Evolutionary conservation across 1,140 invertebrate species (phyloP), one percentile per base, ranked within the genome.

Genomic region (Protaetia brevitarsis): DNA sequence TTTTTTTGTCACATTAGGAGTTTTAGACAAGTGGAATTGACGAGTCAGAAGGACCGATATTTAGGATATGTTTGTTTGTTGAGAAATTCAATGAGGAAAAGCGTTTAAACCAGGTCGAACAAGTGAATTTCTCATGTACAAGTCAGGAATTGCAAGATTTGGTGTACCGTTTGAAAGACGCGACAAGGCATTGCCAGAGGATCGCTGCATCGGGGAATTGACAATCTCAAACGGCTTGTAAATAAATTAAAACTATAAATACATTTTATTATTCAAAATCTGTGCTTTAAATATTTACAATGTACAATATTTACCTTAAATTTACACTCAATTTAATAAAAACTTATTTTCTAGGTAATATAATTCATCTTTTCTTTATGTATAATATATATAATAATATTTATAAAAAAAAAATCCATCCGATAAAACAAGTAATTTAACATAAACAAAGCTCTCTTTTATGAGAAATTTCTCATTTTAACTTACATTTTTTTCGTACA

Each of bases 131-230:
- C 72, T 82, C 80, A 2, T 88, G 86, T 72, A 84, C 82, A 16
- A 79, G 81, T 19, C 84, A 86, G 63, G 83, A 88, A 71, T 72
- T 89, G 36, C 86, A 88, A 78, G 87, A 89, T 76, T 76, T 89
- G 63, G 82, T 88, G 37, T 83, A 84, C 65, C 88, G 88, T 76
- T 75, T 89, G 8, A 87, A 87, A 77, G 86, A 88, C 73, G 79
- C 84, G 26, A 78, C 84, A 34, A 76, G 82, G 72, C 86, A 88
- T 75, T 82, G 85, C 70, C 85, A 88, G 71, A 86, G 82, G 73
- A 71, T 84, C 8, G 67, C 67, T 8, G 29, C 26, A n/a, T n/a
- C 26, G 57, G 29, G 16, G 26, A 59, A 29, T 59, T n/a, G n/a
- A 34, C 7, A 23, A 45, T 45, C 10, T 2, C 16, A 51, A 51